Base-by-base conservation (phyloP, 2,888 invertebrate species). In the Autographa gamma region DNA sequence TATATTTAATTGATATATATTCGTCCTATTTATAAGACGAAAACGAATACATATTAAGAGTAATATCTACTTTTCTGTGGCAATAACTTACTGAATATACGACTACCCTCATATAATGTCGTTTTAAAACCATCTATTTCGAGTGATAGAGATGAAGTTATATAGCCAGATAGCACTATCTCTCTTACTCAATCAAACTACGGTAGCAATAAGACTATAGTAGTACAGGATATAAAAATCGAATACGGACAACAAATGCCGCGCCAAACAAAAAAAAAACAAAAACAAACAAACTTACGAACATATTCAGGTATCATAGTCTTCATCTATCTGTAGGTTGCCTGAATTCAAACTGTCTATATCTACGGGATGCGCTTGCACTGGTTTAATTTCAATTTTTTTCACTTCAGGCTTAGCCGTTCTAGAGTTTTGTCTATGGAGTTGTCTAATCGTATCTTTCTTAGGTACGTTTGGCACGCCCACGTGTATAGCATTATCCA, bases 291-390 rank as follows among this genome's bases (percentile, higher is more conserved):
- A 87, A 86, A 89, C 87, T 87, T 86, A 83, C 71, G 71, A 85
- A 87, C 79, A 72, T 79, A 92, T 85, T 96, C 94, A 96, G 90
- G 95, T 95, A 93, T 96, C 96, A 84, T 96, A 96, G 90, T 96
- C 96, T 86, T 96, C 96, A 67, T 96, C 96, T 62, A 96, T 94
- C 81, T 96, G 93, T 80, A 95, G 84, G 76, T 95, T 92, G 9
- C 93, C 94, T 62, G 94, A 92, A 82, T 93, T 93, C 69, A 94
- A 87, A 84, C 89, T 86, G 75, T 95, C 95, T 74, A 94, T 88
- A 68, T 93, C 90, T 1, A 92, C 83, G 0, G 90, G 90, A 59
- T 83, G 77, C 2, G 86, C 56, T n/a, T 83, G 73, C 0, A 84
- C 60, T 0, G 89, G 86, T 68, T 89, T 90, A 4, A 85, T 65